Evolutionary conservation across 2,888 invertebrate genomes (phyloP), one percentile per base, ranked within the genome.

Genomic region (Brachypalpus laphriformis): DNA sequence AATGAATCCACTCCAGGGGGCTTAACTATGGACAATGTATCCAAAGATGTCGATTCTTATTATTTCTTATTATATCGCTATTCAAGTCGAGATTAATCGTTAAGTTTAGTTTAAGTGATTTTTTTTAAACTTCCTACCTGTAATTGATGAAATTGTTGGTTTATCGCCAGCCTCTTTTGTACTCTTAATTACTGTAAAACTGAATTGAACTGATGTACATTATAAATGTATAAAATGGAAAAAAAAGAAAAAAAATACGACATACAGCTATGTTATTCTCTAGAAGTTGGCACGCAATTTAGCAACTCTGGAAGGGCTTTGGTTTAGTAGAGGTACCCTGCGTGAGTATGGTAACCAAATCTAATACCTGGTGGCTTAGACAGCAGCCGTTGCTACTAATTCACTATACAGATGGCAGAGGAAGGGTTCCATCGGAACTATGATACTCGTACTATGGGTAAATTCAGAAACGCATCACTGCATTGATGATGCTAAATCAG

Each of bases 121-220:
- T 45, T 31, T 11, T 54, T 56, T 34, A n/a, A n/a, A n/a, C n/a
- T 45, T 5, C 8, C 4, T 71, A 37, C 40, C 63, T 40, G 25
- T 31, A 63, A 31, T 61, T 22, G 31, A 63, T 54, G 22, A 31
- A 63, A 40, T 45, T 42, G 25, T 34, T 40, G n/a, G 20, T 25
- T 68, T 49, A 49, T 16, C 42, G 20, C 28, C 47, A 57, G 47
- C 25, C 31, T 75, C 65, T 59, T 66, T 74, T 61, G 49, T 70
- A 54, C 42, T 70, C 5, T 70, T 34, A 54, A 61, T 54, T 54
- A 57, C 22, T 61, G 42, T 31, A 18, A 77, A 49, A 51, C 51
- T 66, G 72, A 80, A 71, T 72, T 66, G 80, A 80, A 80, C 80
- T 80, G 80, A 80, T 72, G 78, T 71, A 80, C 28, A 80, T 72